A percentile compares a stretch with the other conserved stretches of the same genome.
phyloP scores from a whole-genome alignment of 2,113 vertebrate species.

The Boulengeromyrus knoepffleri region DNA sequence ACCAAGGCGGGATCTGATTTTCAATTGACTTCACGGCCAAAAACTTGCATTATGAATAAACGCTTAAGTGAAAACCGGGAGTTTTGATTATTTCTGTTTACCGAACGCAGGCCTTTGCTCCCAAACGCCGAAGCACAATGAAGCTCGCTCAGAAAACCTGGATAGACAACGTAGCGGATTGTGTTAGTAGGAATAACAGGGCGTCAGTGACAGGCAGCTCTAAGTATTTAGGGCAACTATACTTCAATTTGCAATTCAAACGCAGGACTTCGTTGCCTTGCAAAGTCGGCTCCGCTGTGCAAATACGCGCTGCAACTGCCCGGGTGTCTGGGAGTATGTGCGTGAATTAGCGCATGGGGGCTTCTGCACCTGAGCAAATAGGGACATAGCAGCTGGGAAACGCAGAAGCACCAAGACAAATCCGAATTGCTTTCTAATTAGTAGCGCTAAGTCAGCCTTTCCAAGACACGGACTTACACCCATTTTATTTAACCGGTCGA shows the following conservation, averaged over 20 bases:
- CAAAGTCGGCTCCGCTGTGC: constrained; percentile 83
- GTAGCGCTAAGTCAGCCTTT: constrained; percentile 66
- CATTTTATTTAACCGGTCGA: constrained; percentile 57
- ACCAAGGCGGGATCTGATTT: background rate
- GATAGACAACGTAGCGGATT: background rate
- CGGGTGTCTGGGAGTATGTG: constrained; percentile 65
- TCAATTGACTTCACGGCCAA: background rate
- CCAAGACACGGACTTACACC: constrained; percentile 61
- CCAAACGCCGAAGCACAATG: background rate
- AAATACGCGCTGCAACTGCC: constrained; percentile 72
- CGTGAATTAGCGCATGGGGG: constrained; percentile 86
- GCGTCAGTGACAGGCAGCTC: constrained; percentile 57
- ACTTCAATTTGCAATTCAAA: constrained; percentile 97
- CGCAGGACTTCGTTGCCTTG: constrained; percentile 83
- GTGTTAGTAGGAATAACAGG: background rate
- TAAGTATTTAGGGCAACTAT: constrained; percentile 72
- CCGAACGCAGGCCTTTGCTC: background rate
- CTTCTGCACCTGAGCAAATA: constrained; percentile 97
- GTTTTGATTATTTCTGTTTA: background rate
- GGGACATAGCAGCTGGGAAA: constrained; percentile 71
- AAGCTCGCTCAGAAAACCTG: background rate
- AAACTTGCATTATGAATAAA: background rate
- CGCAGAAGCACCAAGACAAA: constrained; percentile 72
- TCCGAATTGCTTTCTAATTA: constrained; percentile 93
- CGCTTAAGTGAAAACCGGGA: background rate